Conservation (phyloP, 1,140 invertebrate species). For the Mya arenaria region DNA sequence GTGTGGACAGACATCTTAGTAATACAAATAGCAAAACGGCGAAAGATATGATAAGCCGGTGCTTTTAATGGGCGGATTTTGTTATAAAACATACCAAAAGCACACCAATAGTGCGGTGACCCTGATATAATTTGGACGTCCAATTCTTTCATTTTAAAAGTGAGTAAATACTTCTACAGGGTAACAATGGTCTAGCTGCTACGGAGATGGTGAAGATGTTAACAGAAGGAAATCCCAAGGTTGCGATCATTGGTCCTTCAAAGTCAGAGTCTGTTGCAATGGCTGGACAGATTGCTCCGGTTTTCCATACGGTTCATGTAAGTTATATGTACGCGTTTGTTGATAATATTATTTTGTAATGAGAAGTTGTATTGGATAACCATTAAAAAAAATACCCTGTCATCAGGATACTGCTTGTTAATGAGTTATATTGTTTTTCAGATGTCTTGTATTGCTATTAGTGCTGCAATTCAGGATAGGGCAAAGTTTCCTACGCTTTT, state of each 20-base stretch:
- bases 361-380: no score
- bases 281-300: slow-evolving; percentile 26
- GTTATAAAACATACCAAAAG: no score
- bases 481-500: not conserved
- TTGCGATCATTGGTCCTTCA: slow-evolving; percentile 17
- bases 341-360: no score
- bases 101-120: no score
- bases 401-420: not conserved
- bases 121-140: no score
- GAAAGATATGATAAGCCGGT: no score
- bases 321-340: no score
- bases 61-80: no score
- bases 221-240: slow-evolving; percentile 1
- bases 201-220: slow-evolving; percentile 2
- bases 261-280: not conserved
- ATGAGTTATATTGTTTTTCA: not conserved
- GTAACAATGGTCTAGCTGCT: slow-evolving; percentile 17
- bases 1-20: no score
- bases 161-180: no score
- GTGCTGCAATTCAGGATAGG: not conserved
- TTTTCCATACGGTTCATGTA: slow-evolving; percentile 13
- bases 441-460: not conserved
- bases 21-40: no score
- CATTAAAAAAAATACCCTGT: not conserved
- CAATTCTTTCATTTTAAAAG: no score